A percentile compares a stretch with the other conserved stretches of the same genome.
Conservation (phyloP, 2,113 vertebrate genomes). For the Orthonyx spaldingii region DNA sequence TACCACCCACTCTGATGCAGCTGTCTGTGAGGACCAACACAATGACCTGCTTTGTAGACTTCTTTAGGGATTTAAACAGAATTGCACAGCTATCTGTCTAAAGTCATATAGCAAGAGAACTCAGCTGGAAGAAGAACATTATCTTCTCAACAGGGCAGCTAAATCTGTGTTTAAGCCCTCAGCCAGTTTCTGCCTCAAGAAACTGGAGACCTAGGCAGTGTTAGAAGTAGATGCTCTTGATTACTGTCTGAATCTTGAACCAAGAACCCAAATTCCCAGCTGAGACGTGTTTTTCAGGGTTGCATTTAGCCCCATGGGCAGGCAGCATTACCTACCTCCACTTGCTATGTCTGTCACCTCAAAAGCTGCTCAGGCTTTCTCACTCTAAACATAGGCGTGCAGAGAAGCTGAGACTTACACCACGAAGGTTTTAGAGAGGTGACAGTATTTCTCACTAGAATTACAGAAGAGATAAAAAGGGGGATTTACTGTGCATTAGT, state of each 20-base stretch:
- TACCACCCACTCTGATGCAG: neutral
- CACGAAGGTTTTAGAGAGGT: neutral
- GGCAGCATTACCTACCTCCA: neutral
- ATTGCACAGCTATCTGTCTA: neutral
- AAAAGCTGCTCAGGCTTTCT: neutral
- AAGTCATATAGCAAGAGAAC: neutral
- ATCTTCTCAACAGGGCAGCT: neutral
- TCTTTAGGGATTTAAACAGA: conserved; percentile 1
- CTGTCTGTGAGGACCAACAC: neutral
- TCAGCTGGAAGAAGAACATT: conserved; percentile 12
- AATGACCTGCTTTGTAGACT: neutral
- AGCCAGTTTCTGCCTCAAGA: neutral
- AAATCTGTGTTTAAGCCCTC: neutral
- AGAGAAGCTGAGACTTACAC: neutral
- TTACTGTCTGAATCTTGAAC: neutral
- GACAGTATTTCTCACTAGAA: neutral
- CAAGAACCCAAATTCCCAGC: neutral
- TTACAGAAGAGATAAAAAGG: neutral
- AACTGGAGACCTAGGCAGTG: neutral
- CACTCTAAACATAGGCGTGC: neutral
- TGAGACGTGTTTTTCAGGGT: neutral
- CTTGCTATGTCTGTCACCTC: neutral
- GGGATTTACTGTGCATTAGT: neutral
- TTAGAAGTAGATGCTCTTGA: neutral
- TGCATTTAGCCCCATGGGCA: neutral